Base-by-base conservation (phyloP, 2,888 invertebrate genomes). In the Cosmia trapezina region DNA sequence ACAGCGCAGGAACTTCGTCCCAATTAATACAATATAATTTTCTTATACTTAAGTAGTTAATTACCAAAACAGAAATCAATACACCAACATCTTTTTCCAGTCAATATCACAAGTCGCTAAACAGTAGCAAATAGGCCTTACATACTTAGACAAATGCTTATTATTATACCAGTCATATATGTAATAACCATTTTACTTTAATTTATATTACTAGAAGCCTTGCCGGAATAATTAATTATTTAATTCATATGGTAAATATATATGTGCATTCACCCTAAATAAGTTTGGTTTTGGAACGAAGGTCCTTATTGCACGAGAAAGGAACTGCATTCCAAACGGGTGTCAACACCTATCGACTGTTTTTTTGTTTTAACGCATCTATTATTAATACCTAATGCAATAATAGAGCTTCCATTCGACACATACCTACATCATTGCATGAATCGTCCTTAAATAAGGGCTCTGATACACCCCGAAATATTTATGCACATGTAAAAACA, bases 111-210 rank as follows among this genome's bases (percentile, higher is more conserved):
- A 77, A 80, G n/a, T 73, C 11, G n/a, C 49, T 67, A 66, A 45
- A 57, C 12, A 66, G 54, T 80, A 71, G 72, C 65, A 78, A 78
- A 57, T 80, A 78, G 76, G 76, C 78, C 81, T 54, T 67, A 49
- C 8, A 56, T 70, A 81, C 8, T 69, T 65, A 80, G 37, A 76
- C 2, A 80, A 77, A 73, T 60, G 54, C 75, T 80, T 78, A 77
- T 47, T 59, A 33, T 43, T 51, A 54, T 33, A 66, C 62, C 81
- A 80, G 78, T 80, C 75, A 67, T 63, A 60, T 54, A 63, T 37
- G 54, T 41, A 53, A 60, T 60, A 22, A 67, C 14, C 33, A 54
- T 59, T 73, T 66, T 37, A 61, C 3, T 62, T 75, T 14, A 1
- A 76, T 73, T 19, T 14, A 47, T 60, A 62, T 67, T 33, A 73